These are phyloP conservation scores for Corydoras sp. DNA, from an alignment of 2,113 vertebrate genomes.

Conservation along the genomic window DNA sequence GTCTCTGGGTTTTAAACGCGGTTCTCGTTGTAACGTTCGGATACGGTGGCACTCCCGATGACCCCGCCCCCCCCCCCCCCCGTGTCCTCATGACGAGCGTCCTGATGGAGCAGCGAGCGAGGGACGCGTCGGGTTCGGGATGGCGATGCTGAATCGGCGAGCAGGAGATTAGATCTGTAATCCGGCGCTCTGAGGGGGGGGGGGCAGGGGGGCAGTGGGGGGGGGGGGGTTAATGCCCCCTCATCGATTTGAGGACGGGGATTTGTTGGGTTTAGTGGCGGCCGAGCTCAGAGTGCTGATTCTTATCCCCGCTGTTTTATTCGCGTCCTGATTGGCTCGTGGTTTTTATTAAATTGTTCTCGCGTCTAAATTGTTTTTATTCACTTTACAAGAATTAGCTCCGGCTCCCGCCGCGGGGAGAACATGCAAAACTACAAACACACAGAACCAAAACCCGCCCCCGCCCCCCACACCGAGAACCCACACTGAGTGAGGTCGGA, in stretches of 20 bases:
- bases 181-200: not conserved
- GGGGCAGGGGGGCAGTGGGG: not conserved
- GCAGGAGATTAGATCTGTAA: not conserved
- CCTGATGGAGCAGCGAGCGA: not conserved
- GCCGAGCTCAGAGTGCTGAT: not conserved
- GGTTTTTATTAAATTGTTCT: too few relatives aligned
- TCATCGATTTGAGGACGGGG: not conserved
- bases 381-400: too few relatives aligned
- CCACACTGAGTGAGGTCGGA: not conserved
- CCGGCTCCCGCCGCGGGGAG: too few relatives aligned
- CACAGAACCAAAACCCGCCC: too few relatives aligned
- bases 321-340: too few relatives aligned
- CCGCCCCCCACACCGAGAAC: too few relatives aligned
- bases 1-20: too few relatives aligned
- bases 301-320: not conserved
- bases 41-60: too few relatives aligned
- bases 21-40: too few relatives aligned
- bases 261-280: not conserved
- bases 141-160: not conserved
- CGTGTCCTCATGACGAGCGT: not conserved
- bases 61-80: not conserved
- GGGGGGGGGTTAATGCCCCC: not conserved
- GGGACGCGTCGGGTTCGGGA: not conserved
- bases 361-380: too few relatives aligned
- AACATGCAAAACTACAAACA: too few relatives aligned